Evolutionary conservation across 2,113 vertebrate species (phyloP), one percentile per base, ranked within the genome.

Genomic region (Vanacampus margaritifer): DNA sequence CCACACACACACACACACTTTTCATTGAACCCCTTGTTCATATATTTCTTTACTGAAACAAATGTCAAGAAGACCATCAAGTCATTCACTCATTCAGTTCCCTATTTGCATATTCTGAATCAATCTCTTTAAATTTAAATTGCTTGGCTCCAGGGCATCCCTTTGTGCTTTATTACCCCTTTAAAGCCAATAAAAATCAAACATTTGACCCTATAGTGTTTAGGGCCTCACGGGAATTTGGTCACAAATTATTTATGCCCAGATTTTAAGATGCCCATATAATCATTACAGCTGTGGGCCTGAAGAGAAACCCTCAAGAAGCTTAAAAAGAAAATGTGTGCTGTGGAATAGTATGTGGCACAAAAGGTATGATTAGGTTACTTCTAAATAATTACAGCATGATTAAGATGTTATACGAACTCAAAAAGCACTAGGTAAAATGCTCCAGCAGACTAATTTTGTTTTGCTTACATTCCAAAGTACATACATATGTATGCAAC

Each of bases 101-200:
- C 13, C 3, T 4, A 6, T 39, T 21, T 35, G n/a, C 28, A 35
- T 32, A 32, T 35, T 60, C 9, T n/a, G 19, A 60, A 37, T 60
- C 19, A 60, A 21, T n/a, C 17, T 0, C 12, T 59, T 60, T n/a
- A 3, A 37, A 11, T 37, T 21, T 36, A 36, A 59, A 59, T 59
- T 7, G 17, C n/a, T 59, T 37, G 21, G 11, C 10, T 10, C 14
- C 4, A 54, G 24, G 6, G 1, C 7, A 24, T 53, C 23, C 50
- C 5, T 53, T 58, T 35, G 26, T 28, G 26, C 17, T 60, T 60
- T 60, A 16, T 61, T 61, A 16, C 10, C 24, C 1, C 16, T 39
- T 62, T 62, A 24, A 11, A 8, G n/a, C n/a, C n/a, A 62, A 43
- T 41, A n/a, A 41, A 62, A 60, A 23, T 37, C 58, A 60, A 37